phyloP scores from a whole-genome alignment of 2,888 invertebrate species.

The Cephus pygmeus region DNA sequence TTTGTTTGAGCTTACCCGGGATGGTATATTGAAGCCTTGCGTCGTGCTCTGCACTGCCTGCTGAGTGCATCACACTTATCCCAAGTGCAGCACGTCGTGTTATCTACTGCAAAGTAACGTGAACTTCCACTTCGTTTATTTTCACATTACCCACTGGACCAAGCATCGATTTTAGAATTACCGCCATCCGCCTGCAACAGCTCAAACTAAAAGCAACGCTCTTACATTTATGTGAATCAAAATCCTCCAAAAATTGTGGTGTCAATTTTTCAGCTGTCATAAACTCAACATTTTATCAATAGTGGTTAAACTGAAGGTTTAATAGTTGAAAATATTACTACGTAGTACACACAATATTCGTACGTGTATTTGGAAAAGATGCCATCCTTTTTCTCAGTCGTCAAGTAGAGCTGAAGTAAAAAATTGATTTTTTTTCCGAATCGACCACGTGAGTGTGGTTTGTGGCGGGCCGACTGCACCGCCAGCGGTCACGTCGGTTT shows the following conservation, averaged over 20 bases:
- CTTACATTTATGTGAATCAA: neutral
- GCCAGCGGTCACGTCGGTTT: conserved; percentile 61
- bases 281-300: neutral
- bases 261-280: neutral
- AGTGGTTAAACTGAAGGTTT: neutral
- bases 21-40: neutral
- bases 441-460: neutral
- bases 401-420: neutral
- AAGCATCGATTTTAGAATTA: neutral
- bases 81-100: neutral
- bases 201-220: neutral
- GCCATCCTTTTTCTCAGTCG: neutral
- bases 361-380: neutral
- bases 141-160: neutral
- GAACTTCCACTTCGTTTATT: neutral
- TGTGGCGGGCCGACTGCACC: conserved; percentile 33
- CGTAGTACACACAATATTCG: neutral
- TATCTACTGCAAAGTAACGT: neutral
- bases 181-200: neutral
- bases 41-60: neutral
- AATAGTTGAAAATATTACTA: neutral
- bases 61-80: neutral
- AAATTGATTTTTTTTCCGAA: neutral
- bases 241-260: neutral
- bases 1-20: conserved; percentile 18